Percentiles rank a stretch among this genome's conserved stretches.
Conservation (phyloP, 2,113 vertebrate species). For the Leptocoma aspasia region DNA sequence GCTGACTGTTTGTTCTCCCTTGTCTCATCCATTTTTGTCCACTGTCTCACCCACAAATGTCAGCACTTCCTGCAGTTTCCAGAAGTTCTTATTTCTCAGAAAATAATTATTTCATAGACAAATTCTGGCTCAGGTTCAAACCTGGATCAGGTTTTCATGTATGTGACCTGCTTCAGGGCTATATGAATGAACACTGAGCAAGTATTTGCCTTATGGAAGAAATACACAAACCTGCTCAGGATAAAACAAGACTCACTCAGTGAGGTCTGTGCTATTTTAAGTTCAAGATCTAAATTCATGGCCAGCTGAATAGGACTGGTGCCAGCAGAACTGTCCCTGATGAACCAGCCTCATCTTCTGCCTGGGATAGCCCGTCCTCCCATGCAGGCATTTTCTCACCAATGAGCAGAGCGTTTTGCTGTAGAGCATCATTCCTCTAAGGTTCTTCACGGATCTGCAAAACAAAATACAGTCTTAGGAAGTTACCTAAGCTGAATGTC, state of each 20-base stretch:
- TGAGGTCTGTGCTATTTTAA: background rate
- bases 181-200: background rate
- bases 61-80: background rate
- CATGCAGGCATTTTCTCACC: background rate
- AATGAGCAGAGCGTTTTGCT: fast-evolving
- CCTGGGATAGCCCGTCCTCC: background rate
- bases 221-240: background rate
- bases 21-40: background rate
- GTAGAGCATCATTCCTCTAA: background rate
- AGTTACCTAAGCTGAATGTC: background rate
- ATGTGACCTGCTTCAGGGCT: background rate
- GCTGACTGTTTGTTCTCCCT: background rate
- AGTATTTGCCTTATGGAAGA: background rate
- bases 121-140: background rate
- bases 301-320: background rate
- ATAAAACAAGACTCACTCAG: background rate
- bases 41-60: background rate
- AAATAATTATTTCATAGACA: background rate
- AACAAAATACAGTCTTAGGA: background rate
- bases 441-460: background rate
- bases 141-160: background rate
- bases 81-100: background rate
- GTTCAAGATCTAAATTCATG: background rate
- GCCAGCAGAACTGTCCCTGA: background rate
- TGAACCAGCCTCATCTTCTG: background rate